Conservation (phyloP, 1,140 invertebrate genomes). For the Cephus cinctus region DNA sequence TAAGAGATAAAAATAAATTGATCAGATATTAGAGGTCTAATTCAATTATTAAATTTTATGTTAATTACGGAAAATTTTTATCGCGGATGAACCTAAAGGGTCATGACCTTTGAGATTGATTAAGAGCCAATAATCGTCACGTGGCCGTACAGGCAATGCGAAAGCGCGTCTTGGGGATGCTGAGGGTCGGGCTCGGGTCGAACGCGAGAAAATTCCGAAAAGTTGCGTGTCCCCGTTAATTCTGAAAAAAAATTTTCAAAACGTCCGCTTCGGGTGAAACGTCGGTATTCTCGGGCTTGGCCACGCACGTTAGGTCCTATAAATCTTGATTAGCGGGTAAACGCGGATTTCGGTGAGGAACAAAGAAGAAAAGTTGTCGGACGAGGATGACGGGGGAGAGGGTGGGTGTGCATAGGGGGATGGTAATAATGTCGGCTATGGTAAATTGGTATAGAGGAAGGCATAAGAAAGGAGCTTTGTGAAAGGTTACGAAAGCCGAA, state of each 20-base stretch:
- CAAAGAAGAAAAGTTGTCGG: conserved; percentile 13
- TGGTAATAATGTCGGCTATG: background rate
- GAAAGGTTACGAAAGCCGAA: background rate
- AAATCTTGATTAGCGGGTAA: conserved; percentile 29
- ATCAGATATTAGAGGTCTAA: no score
- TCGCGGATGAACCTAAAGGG: no score
- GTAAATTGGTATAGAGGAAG: background rate
- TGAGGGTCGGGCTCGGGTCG: no score
- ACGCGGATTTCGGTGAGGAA: conserved; percentile 21
- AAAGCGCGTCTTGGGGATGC: no score
- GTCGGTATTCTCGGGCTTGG: conserved; percentile 27
- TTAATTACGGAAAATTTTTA: no score
- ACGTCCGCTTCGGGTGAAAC: conserved; percentile 21
- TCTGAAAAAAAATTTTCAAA: background rate
- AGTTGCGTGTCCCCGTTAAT: background rate
- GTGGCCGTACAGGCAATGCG: no score
- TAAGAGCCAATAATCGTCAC: no score
- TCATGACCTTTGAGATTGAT: no score
- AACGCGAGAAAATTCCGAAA: no score
- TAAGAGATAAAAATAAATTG: no score
- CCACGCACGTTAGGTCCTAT: no score
- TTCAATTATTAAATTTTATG: no score
- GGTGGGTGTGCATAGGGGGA: background rate
- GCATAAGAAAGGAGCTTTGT: background rate
- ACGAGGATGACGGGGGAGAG: conserved; percentile 11